Evolutionary conservation across 2,113 vertebrate genomes (phyloP), one percentile per base, ranked within the genome.

Genomic region (Mastomys coucha): DNA sequence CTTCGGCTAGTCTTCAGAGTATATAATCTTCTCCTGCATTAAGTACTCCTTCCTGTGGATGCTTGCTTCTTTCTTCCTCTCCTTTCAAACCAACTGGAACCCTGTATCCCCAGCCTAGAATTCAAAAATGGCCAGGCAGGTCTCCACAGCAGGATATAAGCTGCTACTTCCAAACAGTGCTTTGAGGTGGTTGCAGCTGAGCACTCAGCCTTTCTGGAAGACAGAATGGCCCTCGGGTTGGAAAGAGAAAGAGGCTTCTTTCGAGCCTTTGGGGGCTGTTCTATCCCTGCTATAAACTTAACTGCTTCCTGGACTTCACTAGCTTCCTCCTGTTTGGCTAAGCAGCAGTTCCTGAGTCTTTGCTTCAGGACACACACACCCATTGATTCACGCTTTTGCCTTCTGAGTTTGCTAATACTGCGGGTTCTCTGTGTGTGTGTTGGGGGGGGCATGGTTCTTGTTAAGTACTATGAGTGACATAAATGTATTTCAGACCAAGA

Each of bases 231-330:
- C 42, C 87, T 89, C 49, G 69, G 91, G 73, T 69, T 63, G 56
- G 91, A 70, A 70, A 67, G 85, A 10, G 80, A 96, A 97, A 10
- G 80, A 96, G 97, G 97, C 82, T 69, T 53, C 97, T 98, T 97
- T 95, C 84, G 69, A 95, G 96, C 2, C 84, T 75, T 2, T 22
- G 89, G 73, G 73, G 58, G 67, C 26, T 91, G 31, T 45, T 96
- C 91, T 96, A 95, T 53, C 22, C 90, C 70, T 78, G 45, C 49
- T 88, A 42, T 98, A 98, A 98, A 98, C 16, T 78, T 98, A 97
- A 98, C 96, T 98, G 98, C 97, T 98, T 98, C 97, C 97, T 97
- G 33, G 13, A 53, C 49, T 31, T 72, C n/a, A 28, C 49, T 65
- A 45, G 6, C 91, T 95, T 53, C 65, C 84, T 4, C 72, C 20